Conservation (phyloP, 2,797 vertebrate genomes). For the Ceyx erithaca region DNA sequence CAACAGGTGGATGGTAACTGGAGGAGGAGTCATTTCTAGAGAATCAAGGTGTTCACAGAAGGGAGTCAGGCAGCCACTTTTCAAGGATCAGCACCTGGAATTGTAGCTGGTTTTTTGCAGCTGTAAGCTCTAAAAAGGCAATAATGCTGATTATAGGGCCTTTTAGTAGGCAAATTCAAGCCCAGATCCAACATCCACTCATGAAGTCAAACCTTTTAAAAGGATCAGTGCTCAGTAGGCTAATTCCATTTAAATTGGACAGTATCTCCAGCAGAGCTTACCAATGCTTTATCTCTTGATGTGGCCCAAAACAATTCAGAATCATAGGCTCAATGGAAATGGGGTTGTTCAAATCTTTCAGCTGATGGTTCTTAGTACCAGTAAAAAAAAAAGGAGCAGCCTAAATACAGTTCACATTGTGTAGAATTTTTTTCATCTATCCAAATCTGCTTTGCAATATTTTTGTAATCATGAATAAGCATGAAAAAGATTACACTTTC, state of each 20-base stretch:
- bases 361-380: background rate
- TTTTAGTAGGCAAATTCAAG: conserved; percentile 38
- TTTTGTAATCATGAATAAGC: background rate
- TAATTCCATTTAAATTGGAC: conserved; percentile 58
- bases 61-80: background rate
- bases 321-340: background rate
- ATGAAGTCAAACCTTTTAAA: conserved; percentile 30
- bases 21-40: background rate
- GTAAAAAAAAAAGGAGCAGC: background rate
- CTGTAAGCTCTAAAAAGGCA: conserved; percentile 16
- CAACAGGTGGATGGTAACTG: background rate
- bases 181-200: background rate
- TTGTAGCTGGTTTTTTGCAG: background rate
- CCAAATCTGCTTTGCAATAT: background rate
- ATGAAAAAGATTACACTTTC: background rate
- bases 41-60: background rate
- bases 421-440: background rate
- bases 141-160: conserved; percentile 25
- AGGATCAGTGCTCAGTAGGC: conserved; percentile 36
- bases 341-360: background rate
- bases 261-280: conserved; percentile 50
- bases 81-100: conserved; percentile 35
- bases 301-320: conserved; percentile 8
- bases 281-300: conserved; percentile 20
- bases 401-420: background rate